Evolutionary conservation across 2,797 vertebrate genomes (phyloP).

Genomic region (Anguilla megastoma): DNA sequence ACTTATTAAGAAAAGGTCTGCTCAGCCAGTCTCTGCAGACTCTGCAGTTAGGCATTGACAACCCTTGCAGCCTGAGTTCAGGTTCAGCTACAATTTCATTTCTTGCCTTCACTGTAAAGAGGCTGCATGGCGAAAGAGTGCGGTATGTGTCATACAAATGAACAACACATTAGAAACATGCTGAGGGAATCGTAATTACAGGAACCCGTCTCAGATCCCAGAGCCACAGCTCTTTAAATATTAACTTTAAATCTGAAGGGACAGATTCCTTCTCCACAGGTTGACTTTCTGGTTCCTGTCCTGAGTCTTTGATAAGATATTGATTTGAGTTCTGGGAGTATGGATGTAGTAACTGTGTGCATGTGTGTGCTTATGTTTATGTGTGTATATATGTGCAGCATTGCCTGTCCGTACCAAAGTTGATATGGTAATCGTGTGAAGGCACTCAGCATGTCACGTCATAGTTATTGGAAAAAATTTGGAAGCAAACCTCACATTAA

Average conservation of each 20-base stretch:
- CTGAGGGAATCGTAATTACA: background rate
- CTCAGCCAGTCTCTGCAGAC: background rate
- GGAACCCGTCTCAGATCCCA: background rate
- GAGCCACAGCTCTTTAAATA: background rate
- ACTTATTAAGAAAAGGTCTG: conserved; percentile 3
- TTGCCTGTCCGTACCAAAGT: background rate
- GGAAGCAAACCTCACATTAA: background rate
- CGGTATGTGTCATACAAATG: background rate
- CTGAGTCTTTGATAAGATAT: background rate
- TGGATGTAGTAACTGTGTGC: background rate
- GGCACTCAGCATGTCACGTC: background rate
- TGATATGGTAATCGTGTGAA: background rate
- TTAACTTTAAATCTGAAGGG: background rate
- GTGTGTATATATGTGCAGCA: background rate
- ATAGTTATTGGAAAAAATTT: background rate
- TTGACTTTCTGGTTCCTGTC: background rate
- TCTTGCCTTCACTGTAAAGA: background rate
- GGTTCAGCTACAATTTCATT: background rate
- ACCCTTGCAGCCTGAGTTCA: background rate
- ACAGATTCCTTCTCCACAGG: background rate
- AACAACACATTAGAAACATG: background rate
- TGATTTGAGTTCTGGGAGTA: background rate
- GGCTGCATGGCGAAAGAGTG: background rate
- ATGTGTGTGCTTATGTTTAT: background rate
- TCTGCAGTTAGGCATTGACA: background rate